Percentiles rank a stretch among this genome's conserved stretches.
These are phyloP conservation scores for Sceloporus undulatus DNA, from an alignment of 2,113 vertebrate species.

Conservation along the genomic window DNA sequence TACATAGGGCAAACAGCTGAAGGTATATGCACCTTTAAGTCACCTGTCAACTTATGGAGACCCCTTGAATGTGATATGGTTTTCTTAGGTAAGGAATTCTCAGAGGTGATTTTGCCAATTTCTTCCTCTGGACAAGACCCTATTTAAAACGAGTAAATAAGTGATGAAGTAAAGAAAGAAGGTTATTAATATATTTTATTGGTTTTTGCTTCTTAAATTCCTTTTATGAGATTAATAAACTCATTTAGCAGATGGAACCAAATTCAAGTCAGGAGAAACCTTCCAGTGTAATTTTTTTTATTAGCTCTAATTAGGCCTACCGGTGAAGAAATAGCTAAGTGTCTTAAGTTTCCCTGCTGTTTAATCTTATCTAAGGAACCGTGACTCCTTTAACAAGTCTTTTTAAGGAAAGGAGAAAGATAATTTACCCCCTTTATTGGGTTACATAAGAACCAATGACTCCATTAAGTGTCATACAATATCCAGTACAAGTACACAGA, in stretches of 20 bases:
- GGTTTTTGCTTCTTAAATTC: conserved; percentile 43
- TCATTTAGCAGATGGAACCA: conserved; percentile 40
- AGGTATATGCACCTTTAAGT: too few species aligned
- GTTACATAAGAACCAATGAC: conserved; percentile 40
- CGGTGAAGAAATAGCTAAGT: conserved; percentile 59
- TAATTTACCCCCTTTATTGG: conserved; percentile 14
- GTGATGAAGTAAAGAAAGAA: conserved; percentile 5
- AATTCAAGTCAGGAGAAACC: conserved; percentile 41
- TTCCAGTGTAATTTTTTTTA: conserved; percentile 51
- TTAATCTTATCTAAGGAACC: conserved; percentile 64
- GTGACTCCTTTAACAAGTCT: conserved; percentile 55
- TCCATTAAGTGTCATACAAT: conserved; percentile 38
- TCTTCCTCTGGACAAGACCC: rapidly evolving
- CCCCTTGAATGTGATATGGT: background rate
- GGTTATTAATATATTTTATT: conserved; percentile 40
- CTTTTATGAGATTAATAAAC: conserved; percentile 59
- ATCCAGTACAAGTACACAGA: background rate
- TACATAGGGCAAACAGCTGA: background rate
- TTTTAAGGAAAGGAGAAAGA: conserved; percentile 55
- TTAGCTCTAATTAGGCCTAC: conserved; percentile 56
- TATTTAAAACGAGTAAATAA: background rate
- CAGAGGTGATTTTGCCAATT: too few species aligned
- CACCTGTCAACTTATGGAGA: background rate
- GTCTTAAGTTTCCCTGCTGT: conserved; percentile 47
- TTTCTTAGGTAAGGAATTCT: background rate